A percentile compares a stretch with the other conserved stretches of the same genome.
These are phyloP conservation scores for Micrasema longulum DNA, from an alignment of 1,140 invertebrate genomes.

Conservation along the genomic window DNA sequence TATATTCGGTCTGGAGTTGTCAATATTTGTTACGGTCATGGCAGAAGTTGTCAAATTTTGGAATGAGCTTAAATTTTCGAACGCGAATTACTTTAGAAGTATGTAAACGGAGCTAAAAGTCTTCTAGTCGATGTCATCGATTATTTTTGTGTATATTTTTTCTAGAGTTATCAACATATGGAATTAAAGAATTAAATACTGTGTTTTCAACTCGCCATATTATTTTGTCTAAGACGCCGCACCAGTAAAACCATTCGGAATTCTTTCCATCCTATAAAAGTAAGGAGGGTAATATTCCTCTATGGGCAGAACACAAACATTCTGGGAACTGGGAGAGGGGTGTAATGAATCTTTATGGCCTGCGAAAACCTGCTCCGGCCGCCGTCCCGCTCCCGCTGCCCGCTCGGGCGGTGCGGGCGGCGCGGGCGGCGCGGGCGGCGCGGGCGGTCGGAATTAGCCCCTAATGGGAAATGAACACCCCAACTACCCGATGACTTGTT, in stretches of 20 bases:
- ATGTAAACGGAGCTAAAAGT: too few relatives aligned
- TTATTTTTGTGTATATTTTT: too few relatives aligned
- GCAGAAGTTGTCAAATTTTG: too few relatives aligned
- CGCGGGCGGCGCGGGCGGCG: not conserved
- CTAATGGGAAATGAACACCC: slow-evolving; percentile 49
- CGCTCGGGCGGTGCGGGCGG: too few relatives aligned
- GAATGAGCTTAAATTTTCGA: too few relatives aligned
- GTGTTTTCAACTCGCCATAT: too few relatives aligned
- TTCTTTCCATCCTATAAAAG: slow-evolving; percentile 6
- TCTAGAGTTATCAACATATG: too few relatives aligned
- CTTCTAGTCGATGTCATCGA: too few relatives aligned
- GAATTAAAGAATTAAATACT: too few relatives aligned
- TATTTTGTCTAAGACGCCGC: not conserved
- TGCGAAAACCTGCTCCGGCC: slow-evolving; percentile 51
- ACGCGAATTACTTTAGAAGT: too few relatives aligned
- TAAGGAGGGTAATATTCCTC: slow-evolving; percentile 1
- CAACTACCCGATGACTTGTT: slow-evolving; percentile 37
- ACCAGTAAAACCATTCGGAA: not conserved
- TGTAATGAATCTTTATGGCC: slow-evolving; percentile 55
- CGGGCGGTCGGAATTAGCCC: slow-evolving; percentile 45
- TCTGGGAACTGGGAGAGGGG: slow-evolving; percentile 18
- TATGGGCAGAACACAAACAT: slow-evolving; percentile 7
- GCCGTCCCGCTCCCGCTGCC: slow-evolving; percentile 1
- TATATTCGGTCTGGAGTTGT: too few relatives aligned
- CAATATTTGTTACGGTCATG: too few relatives aligned